These are phyloP conservation scores for Mercenaria mercenaria DNA, from an alignment of 1,140 invertebrate genomes.

Conservation along the genomic window DNA sequence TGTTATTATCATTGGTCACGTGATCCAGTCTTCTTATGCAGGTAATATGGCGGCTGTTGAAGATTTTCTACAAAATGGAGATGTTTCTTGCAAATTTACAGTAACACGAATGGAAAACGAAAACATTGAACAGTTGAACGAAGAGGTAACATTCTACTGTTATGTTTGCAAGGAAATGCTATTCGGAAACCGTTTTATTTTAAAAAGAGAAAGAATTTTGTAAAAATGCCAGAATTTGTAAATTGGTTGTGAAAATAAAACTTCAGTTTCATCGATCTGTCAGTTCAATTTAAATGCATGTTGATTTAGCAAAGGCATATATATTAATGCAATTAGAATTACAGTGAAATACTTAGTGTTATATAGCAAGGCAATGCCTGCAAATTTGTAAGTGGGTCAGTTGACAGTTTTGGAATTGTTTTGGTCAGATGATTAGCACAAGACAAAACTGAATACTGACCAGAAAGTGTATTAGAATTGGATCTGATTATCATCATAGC, in stretches of 20 bases:
- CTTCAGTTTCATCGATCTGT: neutral
- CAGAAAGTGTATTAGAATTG: too few relatives aligned
- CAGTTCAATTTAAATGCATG: too few relatives aligned
- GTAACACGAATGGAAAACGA: conserved; percentile 63
- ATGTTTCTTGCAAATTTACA: conserved; percentile 26
- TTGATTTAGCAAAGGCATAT: too few relatives aligned
- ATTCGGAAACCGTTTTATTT: neutral
- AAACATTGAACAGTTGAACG: conserved; percentile 44
- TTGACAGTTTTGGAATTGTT: too few relatives aligned
- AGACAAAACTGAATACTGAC: too few relatives aligned
- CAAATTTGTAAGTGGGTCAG: too few relatives aligned
- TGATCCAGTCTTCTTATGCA: conserved; percentile 61
- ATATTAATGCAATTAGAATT: too few relatives aligned
- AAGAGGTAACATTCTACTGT: conserved; percentile 35
- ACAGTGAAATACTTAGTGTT: too few relatives aligned
- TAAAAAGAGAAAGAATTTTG: neutral
- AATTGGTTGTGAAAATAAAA: conserved; percentile 15
- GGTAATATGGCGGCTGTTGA: conserved; percentile 67
- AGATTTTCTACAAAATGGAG: conserved; percentile 55
- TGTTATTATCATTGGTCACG: conserved; percentile 65
- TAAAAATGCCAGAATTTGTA: conserved; percentile 8
- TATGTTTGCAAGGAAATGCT: neutral
- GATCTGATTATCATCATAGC: too few relatives aligned
- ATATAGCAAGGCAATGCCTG: too few relatives aligned
- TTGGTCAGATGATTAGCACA: too few relatives aligned